Conservation (phyloP, 1,140 invertebrate genomes). For the Dinoponera quadriceps region DNA sequence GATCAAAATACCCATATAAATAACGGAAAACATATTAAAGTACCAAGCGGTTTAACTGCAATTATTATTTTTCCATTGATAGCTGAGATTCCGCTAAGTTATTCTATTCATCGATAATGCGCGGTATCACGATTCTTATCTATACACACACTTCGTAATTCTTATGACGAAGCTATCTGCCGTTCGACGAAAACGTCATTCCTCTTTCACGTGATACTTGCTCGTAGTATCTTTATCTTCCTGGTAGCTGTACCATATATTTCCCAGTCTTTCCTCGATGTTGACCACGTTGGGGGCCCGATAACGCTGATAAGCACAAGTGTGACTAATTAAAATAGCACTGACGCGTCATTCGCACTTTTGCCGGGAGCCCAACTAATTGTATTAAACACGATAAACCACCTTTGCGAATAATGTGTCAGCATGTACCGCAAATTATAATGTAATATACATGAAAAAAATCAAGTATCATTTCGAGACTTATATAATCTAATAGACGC, state of each 20-base stretch:
- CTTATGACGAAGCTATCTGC: not conserved
- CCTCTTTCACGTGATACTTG: not conserved
- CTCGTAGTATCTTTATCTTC: conserved; percentile 19
- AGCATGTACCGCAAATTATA: not conserved
- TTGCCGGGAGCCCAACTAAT: not conserved
- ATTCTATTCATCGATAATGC: not conserved
- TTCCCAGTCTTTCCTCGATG: not conserved
- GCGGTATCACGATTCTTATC: not conserved
- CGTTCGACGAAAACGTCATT: not conserved
- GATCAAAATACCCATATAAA: no score
- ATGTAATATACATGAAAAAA: no score
- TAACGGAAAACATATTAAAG: no score
- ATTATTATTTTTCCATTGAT: no score
- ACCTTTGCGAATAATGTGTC: not conserved
- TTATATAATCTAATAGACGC: not conserved
- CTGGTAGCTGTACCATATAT: not conserved
- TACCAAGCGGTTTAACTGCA: no score
- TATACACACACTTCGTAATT: not conserved
- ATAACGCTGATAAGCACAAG: conserved; percentile 39
- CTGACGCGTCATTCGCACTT: not conserved
- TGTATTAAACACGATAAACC: not conserved
- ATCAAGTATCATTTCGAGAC: not conserved
- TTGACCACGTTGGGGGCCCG: conserved; percentile 41
- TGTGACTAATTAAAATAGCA: conserved; percentile 4
- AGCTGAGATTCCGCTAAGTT: no score